Evolutionary conservation across 1,140 invertebrate species (phyloP).

Genomic region (Lerema accius): DNA sequence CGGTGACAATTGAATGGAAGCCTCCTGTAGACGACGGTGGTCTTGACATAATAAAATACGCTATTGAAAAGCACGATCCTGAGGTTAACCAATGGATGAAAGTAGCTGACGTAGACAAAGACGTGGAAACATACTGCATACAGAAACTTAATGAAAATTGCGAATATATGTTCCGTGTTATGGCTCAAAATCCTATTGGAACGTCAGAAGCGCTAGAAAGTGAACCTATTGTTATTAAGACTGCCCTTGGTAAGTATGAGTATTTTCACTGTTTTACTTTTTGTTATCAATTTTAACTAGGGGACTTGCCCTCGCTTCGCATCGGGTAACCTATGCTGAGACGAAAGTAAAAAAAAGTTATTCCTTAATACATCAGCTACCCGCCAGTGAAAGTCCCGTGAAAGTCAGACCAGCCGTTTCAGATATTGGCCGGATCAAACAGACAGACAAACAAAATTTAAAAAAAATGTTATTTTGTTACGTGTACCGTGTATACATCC

Average conservation of each 20-base stretch:
- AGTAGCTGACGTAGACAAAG: slow-evolving; percentile 89
- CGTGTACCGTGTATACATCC: too few relatives aligned
- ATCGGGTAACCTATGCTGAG: too few relatives aligned
- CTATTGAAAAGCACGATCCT: slow-evolving; percentile 90
- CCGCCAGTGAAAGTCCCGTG: too few relatives aligned
- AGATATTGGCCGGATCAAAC: too few relatives aligned
- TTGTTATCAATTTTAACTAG: background rate
- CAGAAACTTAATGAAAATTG: slow-evolving; percentile 90
- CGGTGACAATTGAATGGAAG: slow-evolving; percentile 91
- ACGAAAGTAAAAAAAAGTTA: too few relatives aligned
- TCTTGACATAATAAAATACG: slow-evolving; percentile 90
- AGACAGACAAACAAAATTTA: too few relatives aligned
- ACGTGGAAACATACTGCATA: slow-evolving; percentile 88
- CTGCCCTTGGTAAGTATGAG: slow-evolving; percentile 61
- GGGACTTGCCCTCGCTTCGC: slow-evolving; percentile 4
- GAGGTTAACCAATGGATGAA: slow-evolving; percentile 88
- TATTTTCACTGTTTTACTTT: too few relatives aligned
- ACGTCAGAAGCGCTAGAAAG: slow-evolving; percentile 89
- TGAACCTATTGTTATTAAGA: slow-evolving; percentile 86
- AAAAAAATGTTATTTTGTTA: too few relatives aligned
- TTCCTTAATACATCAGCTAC: too few relatives aligned
- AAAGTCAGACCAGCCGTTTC: too few relatives aligned
- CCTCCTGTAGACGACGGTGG: slow-evolving; percentile 92
- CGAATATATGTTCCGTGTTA: slow-evolving; percentile 93
- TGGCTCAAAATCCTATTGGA: slow-evolving; percentile 92